Base-by-base conservation (phyloP, 2,113 vertebrate genomes). In the Paradisaea rubra region DNA sequence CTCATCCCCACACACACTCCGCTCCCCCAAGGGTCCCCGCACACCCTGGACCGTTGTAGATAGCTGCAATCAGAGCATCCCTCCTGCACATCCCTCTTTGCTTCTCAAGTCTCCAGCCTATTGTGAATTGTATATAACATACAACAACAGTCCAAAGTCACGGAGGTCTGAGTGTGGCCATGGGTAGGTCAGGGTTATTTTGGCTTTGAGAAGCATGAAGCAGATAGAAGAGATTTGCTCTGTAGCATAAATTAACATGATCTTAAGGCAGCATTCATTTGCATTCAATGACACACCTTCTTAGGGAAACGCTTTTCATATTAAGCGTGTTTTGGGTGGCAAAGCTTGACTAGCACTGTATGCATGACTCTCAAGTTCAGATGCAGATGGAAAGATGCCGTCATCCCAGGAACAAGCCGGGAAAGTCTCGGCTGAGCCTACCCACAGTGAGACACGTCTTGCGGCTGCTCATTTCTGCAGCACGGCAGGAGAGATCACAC, bases 401-500 rank as follows among this genome's bases (percentile, higher is more conserved):
- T 90, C 71, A 77, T 54, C 18, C 90, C 54, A 20, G 73, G 73
- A 78, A 41, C 0, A 2, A 79, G 78, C 35, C 0, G 42, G 80
- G 83, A 49, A 92, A 61, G 80, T 57, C 15, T 0, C 64, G 0
- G 6, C 52, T 18, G 86, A 92, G 94, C 69, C 80, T 93, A 2
- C 88, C 94, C 88, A 64, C 86, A 88, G 88, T 6, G n/a, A 92
- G 60, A 83, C 65, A 4, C 1, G 31, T 92, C 92, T 95, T 41
- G 86, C 8, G 3, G 72, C 92, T 96, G 95, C 91, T 96, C 88
- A 76, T 68, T 95, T 91, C 86, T 81, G 63, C 39, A 20, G 50
- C 11, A 0, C 80, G 3, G 18, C 50, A 70, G 54, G 82, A 86
- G 86, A 80, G 35, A 61, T 50, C 47, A 49, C 6, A 8, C 65